Conservation (phyloP, 2,888 invertebrate genomes). For the Celastrina argiolus region DNA sequence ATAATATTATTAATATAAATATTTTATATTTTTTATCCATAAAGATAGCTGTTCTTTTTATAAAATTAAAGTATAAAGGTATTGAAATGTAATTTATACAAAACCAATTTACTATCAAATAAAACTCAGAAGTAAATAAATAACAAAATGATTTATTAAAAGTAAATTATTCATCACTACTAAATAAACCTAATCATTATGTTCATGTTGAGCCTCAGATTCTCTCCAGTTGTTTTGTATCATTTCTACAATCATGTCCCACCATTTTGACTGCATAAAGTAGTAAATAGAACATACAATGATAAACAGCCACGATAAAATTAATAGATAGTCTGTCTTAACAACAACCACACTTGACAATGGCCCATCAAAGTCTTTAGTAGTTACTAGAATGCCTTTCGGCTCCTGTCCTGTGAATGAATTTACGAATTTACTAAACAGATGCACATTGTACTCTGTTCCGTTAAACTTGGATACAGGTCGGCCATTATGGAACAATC, state of each 20-base stretch:
- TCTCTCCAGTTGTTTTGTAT: conserved; percentile 92
- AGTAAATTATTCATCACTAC: conserved; percentile 16
- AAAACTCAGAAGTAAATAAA: conserved; percentile 22
- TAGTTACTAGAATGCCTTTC: conserved; percentile 82
- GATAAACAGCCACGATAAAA: conserved; percentile 92
- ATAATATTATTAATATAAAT: no score
- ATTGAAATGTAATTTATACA: no score
- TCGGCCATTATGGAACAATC: conserved; percentile 93
- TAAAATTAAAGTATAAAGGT: no score
- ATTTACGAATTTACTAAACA: conserved; percentile 86
- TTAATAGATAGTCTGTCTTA: conserved; percentile 88
- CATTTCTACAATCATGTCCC: conserved; percentile 88
- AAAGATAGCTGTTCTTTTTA: no score
- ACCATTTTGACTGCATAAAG: conserved; percentile 86
- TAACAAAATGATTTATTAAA: conserved; percentile 28
- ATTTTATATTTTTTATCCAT: no score
- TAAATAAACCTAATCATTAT: conserved; percentile 76
- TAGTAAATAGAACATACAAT: conserved; percentile 84
- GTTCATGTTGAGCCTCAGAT: conserved; percentile 89
- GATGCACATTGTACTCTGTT: conserved; percentile 86
- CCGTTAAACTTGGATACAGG: conserved; percentile 91
- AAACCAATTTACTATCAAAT: background rate
- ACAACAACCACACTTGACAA: conserved; percentile 86
- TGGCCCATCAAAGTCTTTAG: conserved; percentile 88
- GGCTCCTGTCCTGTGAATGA: conserved; percentile 84